Conservation (phyloP, 2,888 invertebrate genomes). For the Diachrysia chrysitis region DNA sequence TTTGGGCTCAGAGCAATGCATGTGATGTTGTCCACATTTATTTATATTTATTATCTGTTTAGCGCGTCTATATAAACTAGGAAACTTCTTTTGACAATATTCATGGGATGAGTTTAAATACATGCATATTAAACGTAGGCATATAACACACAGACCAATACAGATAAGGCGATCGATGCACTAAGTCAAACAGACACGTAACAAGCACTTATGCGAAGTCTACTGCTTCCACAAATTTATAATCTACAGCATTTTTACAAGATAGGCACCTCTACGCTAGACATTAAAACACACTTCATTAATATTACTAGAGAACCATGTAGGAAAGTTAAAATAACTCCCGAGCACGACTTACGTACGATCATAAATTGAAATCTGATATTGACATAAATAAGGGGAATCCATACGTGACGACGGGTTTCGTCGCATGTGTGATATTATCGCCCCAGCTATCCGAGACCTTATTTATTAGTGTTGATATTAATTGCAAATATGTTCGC, state of each 20-base stretch:
- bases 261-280: not conserved
- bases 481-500: conserved; percentile 70
- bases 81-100: too few species aligned
- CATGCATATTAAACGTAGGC: too few species aligned
- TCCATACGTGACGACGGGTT: conserved; percentile 82
- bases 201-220: not conserved
- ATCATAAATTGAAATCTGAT: conserved; percentile 84
- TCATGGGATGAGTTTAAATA: too few species aligned
- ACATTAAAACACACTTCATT: conserved; percentile 46
- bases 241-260: not conserved
- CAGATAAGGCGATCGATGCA: not conserved
- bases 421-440: conserved; percentile 72
- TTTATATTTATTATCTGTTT: too few species aligned
- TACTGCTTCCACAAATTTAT: too few species aligned
- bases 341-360: conserved; percentile 38
- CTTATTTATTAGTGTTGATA: conserved; percentile 71
- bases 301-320: conserved; percentile 46
- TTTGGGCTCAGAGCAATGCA: too few species aligned
- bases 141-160: too few species aligned
- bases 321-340: conserved; percentile 55
- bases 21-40: too few species aligned
- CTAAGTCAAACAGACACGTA: conserved; percentile 1
- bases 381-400: conserved; percentile 80
- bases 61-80: too few species aligned
- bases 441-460: conserved; percentile 66